Conservation (phyloP, 2,113 vertebrate species). For the Salvelinus sp. region DNA sequence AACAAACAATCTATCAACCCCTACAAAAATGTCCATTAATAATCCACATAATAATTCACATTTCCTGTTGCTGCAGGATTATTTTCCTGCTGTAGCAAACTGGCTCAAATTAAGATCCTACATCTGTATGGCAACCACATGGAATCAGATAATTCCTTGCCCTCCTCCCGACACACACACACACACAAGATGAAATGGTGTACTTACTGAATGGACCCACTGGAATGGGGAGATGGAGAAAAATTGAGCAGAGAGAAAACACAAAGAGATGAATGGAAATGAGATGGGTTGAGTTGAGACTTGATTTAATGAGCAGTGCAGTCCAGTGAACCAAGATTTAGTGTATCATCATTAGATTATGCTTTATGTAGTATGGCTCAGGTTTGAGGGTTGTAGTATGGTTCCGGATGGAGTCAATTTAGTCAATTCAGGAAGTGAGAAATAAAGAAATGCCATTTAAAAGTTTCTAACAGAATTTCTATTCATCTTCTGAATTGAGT, state of each 20-base stretch:
- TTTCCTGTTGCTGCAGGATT: too few relatives aligned
- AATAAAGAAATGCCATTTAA: background rate
- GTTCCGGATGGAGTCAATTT: too few relatives aligned
- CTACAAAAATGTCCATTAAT: too few relatives aligned
- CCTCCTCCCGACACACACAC: background rate
- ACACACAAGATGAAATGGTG: conserved; percentile 73
- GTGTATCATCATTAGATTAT: background rate
- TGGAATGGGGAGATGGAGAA: conserved; percentile 69
- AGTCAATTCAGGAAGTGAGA: background rate
- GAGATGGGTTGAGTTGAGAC: conserved; percentile 14
- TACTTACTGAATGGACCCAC: conserved; percentile 83
- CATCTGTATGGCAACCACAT: too few relatives aligned
- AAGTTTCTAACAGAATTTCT: background rate
- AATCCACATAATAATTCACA: too few relatives aligned
- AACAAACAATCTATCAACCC: too few relatives aligned
- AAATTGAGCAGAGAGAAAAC: conserved; percentile 48
- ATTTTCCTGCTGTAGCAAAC: too few relatives aligned
- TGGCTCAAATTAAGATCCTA: too few relatives aligned
- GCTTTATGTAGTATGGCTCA: background rate
- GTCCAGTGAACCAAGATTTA: background rate
- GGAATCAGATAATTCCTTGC: too few relatives aligned
- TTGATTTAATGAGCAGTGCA: conserved; percentile 1
- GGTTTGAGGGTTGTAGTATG: background rate
- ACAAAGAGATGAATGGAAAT: conserved; percentile 51
- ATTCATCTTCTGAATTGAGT: background rate